Conservation (phyloP, 1,140 invertebrate species). For the Elymnias hypermnestra region DNA sequence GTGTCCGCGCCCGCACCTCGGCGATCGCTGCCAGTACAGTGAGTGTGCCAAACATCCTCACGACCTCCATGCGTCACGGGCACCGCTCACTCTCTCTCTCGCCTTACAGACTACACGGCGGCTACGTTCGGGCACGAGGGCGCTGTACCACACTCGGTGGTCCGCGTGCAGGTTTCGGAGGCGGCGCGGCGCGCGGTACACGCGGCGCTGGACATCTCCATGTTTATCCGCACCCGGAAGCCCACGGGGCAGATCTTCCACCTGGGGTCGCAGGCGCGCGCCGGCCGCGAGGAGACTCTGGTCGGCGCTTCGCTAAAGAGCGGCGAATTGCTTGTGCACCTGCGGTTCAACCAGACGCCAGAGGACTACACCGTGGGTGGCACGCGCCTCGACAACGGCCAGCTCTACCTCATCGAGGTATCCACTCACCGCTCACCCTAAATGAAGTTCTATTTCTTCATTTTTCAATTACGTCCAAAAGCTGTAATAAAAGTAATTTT, state of each 20-base stretch:
- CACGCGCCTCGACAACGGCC: conserved; percentile 89
- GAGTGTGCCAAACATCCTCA: too few species aligned
- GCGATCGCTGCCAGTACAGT: conserved; percentile 91
- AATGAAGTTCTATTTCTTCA: too few species aligned
- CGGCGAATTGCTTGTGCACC: conserved; percentile 86
- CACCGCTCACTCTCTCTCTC: conserved; percentile 8
- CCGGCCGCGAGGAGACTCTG: conserved; percentile 84
- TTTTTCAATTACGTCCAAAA: conserved; percentile 62
- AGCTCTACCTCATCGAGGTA: conserved; percentile 91
- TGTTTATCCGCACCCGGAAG: conserved; percentile 93
- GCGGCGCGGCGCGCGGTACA: conserved; percentile 82
- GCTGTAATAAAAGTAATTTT: too few species aligned
- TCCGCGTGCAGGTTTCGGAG: conserved; percentile 82
- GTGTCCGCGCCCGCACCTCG: conserved; percentile 91
- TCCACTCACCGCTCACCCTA: too few species aligned
- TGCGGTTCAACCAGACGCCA: conserved; percentile 87
- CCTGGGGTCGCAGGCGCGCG: conserved; percentile 86
- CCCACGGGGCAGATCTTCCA: conserved; percentile 91
- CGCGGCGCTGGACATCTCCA: conserved; percentile 91
- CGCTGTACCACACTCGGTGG: conserved; percentile 82
- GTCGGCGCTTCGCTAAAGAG: conserved; percentile 86
- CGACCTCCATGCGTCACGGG: too few species aligned
- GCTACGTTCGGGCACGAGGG: conserved; percentile 94
- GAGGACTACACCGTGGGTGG: conserved; percentile 89
- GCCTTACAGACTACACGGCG: conserved; percentile 84